phyloP scores from a whole-genome alignment of 92 coral and sea anemone genomes.

The Pocillopora meandrina region DNA sequence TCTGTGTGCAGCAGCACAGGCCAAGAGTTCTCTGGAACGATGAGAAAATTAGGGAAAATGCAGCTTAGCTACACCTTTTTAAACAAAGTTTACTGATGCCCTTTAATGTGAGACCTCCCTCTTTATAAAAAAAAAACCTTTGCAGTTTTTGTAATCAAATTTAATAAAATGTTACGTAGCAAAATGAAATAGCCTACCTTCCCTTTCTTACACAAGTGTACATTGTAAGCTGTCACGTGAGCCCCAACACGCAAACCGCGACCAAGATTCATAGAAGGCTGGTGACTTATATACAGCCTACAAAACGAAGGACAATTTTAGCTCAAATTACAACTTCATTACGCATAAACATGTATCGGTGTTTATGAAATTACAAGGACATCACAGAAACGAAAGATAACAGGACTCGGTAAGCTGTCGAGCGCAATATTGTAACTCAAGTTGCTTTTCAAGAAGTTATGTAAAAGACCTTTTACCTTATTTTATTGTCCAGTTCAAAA shows the following conservation, averaged over 20 bases:
- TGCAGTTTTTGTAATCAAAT: not conserved
- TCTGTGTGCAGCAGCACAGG: conserved; percentile 81
- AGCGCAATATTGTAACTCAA: not conserved
- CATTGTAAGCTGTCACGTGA: conserved; percentile 67
- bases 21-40: conserved; percentile 72
- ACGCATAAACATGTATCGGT: too few relatives aligned
- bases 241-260: conserved; percentile 91
- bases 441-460: not conserved
- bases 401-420: too few relatives aligned
- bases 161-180: not conserved
- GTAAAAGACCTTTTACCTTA: conserved; percentile 47
- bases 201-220: conserved; percentile 76
- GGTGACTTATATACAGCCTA: conserved; percentile 81
- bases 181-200: conserved; percentile 57
- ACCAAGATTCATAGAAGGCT: conserved; percentile 76
- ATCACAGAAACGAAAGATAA: too few relatives aligned
- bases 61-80: too few relatives aligned
- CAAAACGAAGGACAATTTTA: not conserved
- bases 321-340: too few relatives aligned
- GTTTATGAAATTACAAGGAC: too few relatives aligned
- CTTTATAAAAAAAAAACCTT: not conserved
- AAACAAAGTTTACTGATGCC: too few relatives aligned
- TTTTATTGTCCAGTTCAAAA: conserved; percentile 82
- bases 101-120: not conserved
- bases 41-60: not conserved